Base-by-base conservation (phyloP, 1,140 invertebrate genomes). In the Whitmania pigra region DNA sequence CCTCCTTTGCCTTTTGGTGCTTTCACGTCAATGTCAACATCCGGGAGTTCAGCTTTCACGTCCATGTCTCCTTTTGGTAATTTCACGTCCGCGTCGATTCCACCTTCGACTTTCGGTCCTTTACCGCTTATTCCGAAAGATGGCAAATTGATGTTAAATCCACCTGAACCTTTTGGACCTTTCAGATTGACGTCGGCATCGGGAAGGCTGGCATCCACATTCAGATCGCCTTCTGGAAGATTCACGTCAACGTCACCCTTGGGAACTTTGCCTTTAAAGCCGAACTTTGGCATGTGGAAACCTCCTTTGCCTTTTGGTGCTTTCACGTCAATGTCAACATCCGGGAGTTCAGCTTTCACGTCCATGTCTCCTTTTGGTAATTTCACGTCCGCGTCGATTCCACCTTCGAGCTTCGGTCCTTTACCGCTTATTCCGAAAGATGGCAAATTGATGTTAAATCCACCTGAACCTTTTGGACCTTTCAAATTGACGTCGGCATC, bases 181-280 rank as follows among this genome's bases (percentile, higher is more conserved):
- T 53, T 53, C 15, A 53, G 15, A 9, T 70, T 70, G 7, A 70
- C 36, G n/a, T 70, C 29, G 68, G 27, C 27, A 67, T 67, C 63
- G 25, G 63, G 63, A 2, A 67, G 63, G 31, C 31, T 36, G 6
- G 31, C 31, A n/a, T 67, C 63, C 25, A 36, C 6, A 6, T 36
- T 36, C 31, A 36, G 31, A 36, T 36, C 31, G 2, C 2, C 31
- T 36, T 36, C 31, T 36, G 31, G 31, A 6, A 36, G 31, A 36
- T 36, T 36, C 31, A 36, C 31, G 31, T 36, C 31, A 36, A 36
- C 6, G 6, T 36, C 31, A 6, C 31, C 31, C 31, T 36, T 36
- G 31, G 31, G 31, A 36, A 36, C 31, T 36, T 36, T 36, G 31
- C 31, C 31, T 36, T 36, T 36, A 36, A 36, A 36, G 31, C 31